Evolutionary conservation across 2,113 vertebrate species (phyloP).

Genomic region (Sminthopsis crassicaudata): DNA sequence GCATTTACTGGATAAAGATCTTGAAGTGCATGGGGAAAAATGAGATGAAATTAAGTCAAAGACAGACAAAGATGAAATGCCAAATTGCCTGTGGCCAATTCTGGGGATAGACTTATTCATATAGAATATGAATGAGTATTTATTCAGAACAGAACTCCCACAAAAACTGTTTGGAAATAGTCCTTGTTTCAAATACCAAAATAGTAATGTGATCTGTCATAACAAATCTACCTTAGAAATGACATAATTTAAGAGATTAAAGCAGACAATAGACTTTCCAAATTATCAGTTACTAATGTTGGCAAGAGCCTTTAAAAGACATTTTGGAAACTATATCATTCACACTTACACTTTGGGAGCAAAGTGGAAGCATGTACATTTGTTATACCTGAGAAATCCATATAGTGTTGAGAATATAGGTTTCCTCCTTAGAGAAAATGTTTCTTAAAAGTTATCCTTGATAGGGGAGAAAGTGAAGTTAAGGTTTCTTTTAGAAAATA

Average conservation of each 20-base stretch:
- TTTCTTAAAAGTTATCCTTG: no score
- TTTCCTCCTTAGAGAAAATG: no score
- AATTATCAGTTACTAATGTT: not conserved
- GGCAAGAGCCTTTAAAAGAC: no score
- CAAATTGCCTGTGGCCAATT: not conserved
- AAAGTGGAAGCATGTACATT: no score
- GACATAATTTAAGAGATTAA: not conserved
- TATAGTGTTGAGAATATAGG: no score
- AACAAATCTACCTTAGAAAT: not conserved
- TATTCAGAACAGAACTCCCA: not conserved
- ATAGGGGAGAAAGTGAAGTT: no score
- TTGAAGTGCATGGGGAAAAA: slow-evolving; percentile 44
- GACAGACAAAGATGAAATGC: slow-evolving; percentile 11
- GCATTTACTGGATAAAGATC: slow-evolving; percentile 8
- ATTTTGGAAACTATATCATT: no score
- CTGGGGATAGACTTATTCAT: slow-evolving; percentile 33
- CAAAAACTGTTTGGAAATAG: slow-evolving; percentile 26
- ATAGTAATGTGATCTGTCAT: accelerated
- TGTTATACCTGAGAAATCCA: no score
- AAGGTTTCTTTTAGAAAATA: no score
- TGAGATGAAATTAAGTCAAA: slow-evolving; percentile 25
- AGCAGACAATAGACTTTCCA: not conserved
- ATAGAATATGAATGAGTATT: not conserved
- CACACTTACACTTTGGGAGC: no score
- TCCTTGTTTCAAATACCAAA: not conserved